Evolutionary conservation across 1,140 invertebrate species (phyloP), one percentile per base, ranked within the genome.

Genomic region (Vanessa atalanta): DNA sequence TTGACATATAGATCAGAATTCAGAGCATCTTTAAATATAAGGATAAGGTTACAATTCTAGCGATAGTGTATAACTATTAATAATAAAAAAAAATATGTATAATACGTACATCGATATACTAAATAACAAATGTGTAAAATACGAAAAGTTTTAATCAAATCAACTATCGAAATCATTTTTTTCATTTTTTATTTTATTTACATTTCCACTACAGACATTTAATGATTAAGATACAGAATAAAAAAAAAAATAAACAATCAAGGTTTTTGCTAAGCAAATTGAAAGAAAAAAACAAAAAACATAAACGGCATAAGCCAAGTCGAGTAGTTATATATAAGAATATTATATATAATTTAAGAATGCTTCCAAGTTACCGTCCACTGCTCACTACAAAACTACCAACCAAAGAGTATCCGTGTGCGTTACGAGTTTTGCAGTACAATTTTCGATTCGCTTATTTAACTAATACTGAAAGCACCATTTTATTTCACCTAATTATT

Each of bases 401-500:
- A 77, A 78, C 51, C 65, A 72, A 70, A 81, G 79, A 76, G 82
- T 76, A 85, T 57, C 55, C 16, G 87, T 88, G 88, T 89, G 89
- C 86, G 84, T 88, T 78, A 70, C 31, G 65, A 57, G 48, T 73
- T 75, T 71, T 77, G 75, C 75, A 78, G 79, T 83, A 57, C 75
- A 72, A 79, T 70, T 57, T 15, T 69, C 79, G 73, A 80, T 73
- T 84, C 81, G 85, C 88, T 88, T 90, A 91, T 79, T 80, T 83
- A 88, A 91, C 82, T 91, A 92, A 92, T 92, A 92, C 89, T 92
- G 90, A 83, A 90, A 92, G 90, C 89, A 92, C 90, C 90, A 92
- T 88, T 85, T 84, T 73, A 79, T 83, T 86, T 86, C 86, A 87
- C 80, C 83, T 89, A 85, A 87, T 88, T 87, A 84, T 83, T 88